Percentiles rank a stretch among this genome's conserved stretches.
These are phyloP conservation scores for Uropetala carovei DNA, from an alignment of 2,888 invertebrate genomes.

Conservation along the genomic window DNA sequence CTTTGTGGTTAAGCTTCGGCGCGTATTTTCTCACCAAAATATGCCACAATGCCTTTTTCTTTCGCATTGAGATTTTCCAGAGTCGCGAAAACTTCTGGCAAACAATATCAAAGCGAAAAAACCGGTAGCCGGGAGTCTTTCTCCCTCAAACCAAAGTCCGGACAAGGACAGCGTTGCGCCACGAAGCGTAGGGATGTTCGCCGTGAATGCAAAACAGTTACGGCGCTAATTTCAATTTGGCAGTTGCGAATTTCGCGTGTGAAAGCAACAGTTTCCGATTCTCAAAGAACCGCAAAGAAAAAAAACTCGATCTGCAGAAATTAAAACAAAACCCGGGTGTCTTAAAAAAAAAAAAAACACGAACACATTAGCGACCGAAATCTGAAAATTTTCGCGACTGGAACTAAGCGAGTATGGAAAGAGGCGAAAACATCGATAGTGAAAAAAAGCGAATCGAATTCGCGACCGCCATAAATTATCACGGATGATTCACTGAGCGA, in stretches of 20 bases:
- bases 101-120: slow-evolving; percentile 6
- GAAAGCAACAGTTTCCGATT: neutral
- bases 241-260: slow-evolving; percentile 4
- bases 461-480: too few relatives aligned
- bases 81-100: neutral
- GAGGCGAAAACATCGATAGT: too few relatives aligned
- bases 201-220: neutral
- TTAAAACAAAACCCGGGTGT: neutral
- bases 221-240: neutral
- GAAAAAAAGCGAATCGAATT: too few relatives aligned
- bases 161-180: neutral
- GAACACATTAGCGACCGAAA: neutral
- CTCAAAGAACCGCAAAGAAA: neutral
- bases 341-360: neutral
- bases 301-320: neutral
- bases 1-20: neutral
- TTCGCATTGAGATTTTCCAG: neutral
- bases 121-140: neutral
- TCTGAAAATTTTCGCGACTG: neutral
- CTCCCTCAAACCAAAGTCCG: neutral
- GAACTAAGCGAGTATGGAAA: neutral
- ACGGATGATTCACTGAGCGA: too few relatives aligned
- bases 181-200: neutral
- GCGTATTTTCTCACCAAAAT: slow-evolving; percentile 1
- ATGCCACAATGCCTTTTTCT: neutral